Evolutionary conservation across 2,888 invertebrate species (phyloP).

Genomic region (Julus scandinavius): DNA sequence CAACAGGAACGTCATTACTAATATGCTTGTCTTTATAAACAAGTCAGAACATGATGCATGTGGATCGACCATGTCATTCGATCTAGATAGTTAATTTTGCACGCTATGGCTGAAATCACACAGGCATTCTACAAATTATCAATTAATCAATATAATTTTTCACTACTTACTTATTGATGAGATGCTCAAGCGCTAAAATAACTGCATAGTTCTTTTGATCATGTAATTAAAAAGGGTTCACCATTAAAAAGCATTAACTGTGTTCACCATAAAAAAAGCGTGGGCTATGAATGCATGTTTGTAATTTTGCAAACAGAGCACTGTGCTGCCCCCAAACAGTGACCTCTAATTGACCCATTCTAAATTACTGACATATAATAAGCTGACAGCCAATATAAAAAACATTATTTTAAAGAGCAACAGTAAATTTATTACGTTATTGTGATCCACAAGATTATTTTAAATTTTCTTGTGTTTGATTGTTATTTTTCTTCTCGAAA

Average conservation of each 20-base stretch:
- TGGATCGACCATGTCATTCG: background rate
- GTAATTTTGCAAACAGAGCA: no score
- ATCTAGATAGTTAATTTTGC: background rate
- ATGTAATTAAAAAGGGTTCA: background rate
- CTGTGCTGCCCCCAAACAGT: background rate
- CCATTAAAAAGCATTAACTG: background rate
- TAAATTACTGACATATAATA: no score
- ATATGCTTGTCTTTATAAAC: background rate
- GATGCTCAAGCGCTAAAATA: background rate
- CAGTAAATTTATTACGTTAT: no score
- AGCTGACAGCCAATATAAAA: no score
- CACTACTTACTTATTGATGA: background rate
- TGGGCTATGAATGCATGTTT: no score
- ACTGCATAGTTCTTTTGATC: background rate
- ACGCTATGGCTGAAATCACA: background rate
- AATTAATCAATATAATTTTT: background rate
- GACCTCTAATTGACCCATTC: no score
- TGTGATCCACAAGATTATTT: no score
- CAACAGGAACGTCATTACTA: no score
- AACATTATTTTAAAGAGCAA: no score
- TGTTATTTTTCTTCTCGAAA: no score
- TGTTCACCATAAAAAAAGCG: no score
- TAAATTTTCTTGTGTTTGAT: no score
- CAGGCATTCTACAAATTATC: background rate
- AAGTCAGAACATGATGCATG: background rate